These are phyloP conservation scores for Sphinx pinastri DNA, from an alignment of 2,888 invertebrate genomes.

Conservation along the genomic window DNA sequence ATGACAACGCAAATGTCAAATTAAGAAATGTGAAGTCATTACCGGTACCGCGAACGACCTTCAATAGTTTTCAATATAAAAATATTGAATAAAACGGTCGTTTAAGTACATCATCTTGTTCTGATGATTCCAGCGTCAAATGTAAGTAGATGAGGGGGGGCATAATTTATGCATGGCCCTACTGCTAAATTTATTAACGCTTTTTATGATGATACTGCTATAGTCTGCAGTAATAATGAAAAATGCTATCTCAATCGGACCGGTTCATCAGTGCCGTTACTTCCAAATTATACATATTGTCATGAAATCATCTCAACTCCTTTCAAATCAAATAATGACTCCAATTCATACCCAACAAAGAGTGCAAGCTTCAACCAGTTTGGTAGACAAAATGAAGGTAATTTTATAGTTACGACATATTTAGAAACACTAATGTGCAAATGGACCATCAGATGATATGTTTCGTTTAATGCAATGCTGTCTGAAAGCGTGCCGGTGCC, in stretches of 20 bases:
- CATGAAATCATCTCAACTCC: neutral
- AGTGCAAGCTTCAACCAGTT: neutral
- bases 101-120: too few relatives aligned
- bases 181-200: too few relatives aligned
- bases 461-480: constrained; percentile 4
- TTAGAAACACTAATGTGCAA: constrained; percentile 16
- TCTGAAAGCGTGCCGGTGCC: neutral
- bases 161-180: too few relatives aligned
- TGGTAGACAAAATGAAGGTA: neutral
- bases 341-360: neutral
- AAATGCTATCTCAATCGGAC: too few relatives aligned
- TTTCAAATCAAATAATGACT: neutral
- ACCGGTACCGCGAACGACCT: neutral
- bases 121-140: too few relatives aligned
- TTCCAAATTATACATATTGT: too few relatives aligned
- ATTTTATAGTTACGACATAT: neutral
- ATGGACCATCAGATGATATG: constrained; percentile 10
- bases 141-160: too few relatives aligned
- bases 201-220: too few relatives aligned
- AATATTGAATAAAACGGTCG: too few relatives aligned
- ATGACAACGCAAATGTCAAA: neutral
- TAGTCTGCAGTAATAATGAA: too few relatives aligned
- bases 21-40: neutral
- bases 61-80: too few relatives aligned
- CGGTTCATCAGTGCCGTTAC: too few relatives aligned